Evolutionary conservation across 2,797 vertebrate genomes (phyloP).

Genomic region (Takifugu ocellatus): DNA sequence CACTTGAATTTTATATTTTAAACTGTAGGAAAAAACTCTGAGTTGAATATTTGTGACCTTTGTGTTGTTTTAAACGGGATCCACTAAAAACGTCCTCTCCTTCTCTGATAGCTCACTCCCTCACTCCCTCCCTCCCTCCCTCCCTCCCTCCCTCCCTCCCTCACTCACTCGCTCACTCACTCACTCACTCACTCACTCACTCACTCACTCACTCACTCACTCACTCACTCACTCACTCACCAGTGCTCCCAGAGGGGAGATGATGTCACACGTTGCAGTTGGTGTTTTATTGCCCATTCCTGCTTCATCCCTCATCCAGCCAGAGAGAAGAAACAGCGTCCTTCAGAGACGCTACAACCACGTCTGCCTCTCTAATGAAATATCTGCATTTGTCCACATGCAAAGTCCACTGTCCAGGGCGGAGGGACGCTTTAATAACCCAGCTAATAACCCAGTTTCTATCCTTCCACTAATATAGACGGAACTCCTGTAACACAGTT

Average conservation of each 20-base stretch:
- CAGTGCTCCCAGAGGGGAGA: constrained; percentile 15
- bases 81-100: no score
- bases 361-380: no score
- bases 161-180: no score
- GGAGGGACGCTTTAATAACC: constrained; percentile 38
- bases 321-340: constrained; percentile 52
- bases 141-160: no score
- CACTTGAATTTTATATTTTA: constrained; percentile 84
- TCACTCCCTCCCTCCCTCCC: no score
- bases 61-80: constrained; percentile 71
- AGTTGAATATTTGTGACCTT: constrained; percentile 63
- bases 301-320: constrained; percentile 28
- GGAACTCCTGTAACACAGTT: constrained; percentile 31
- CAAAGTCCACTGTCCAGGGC: constrained; percentile 23
- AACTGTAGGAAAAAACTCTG: constrained; percentile 60
- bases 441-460: constrained; percentile 38
- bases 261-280: constrained; percentile 10
- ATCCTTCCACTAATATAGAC: constrained; percentile 51
- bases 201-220: no score
- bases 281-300: constrained; percentile 19
- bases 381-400: background rate
- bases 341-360: constrained; percentile 15
- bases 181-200: no score
- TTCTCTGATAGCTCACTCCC: no score
- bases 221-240: background rate